Conservation (phyloP, 2,888 invertebrate genomes). For the Hypolimnas misippus region DNA sequence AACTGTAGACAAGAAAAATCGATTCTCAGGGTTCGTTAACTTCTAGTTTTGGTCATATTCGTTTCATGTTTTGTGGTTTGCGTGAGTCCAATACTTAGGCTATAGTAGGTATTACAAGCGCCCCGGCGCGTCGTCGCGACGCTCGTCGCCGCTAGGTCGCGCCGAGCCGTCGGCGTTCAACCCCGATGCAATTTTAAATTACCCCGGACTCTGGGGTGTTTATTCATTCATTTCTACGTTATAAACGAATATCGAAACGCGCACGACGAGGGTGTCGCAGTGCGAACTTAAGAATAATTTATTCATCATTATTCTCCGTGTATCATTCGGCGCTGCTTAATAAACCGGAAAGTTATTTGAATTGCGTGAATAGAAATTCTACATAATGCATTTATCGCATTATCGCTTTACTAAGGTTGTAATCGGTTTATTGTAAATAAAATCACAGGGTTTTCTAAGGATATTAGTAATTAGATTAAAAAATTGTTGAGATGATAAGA, state of each 20-base stretch:
- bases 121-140: constrained; percentile 45
- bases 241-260: constrained; percentile 50
- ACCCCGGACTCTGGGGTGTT: constrained; percentile 60
- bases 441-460: constrained; percentile 43
- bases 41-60: constrained; percentile 2
- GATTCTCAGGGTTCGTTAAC: constrained; percentile 19
- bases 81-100: constrained; percentile 31
- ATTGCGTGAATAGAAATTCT: constrained; percentile 72
- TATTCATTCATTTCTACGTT: constrained; percentile 54
- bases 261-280: constrained; percentile 50
- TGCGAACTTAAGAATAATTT: constrained; percentile 57
- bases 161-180: constrained; percentile 51
- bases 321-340: constrained; percentile 65
- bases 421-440: constrained; percentile 46
- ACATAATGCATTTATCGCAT: constrained; percentile 65
- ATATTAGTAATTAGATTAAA: constrained; percentile 34
- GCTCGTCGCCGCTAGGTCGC: constrained; percentile 53
- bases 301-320: constrained; percentile 63
- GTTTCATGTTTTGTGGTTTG: constrained; percentile 21
- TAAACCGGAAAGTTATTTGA: constrained; percentile 72
- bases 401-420: constrained; percentile 58
- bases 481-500: not conserved
- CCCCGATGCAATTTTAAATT: constrained; percentile 71
- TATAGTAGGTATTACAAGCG: constrained; percentile 30
- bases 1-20: not conserved